These are phyloP conservation scores for Lydus trimaculatus DNA, from an alignment of 2,888 invertebrate species.

Conservation along the genomic window DNA sequence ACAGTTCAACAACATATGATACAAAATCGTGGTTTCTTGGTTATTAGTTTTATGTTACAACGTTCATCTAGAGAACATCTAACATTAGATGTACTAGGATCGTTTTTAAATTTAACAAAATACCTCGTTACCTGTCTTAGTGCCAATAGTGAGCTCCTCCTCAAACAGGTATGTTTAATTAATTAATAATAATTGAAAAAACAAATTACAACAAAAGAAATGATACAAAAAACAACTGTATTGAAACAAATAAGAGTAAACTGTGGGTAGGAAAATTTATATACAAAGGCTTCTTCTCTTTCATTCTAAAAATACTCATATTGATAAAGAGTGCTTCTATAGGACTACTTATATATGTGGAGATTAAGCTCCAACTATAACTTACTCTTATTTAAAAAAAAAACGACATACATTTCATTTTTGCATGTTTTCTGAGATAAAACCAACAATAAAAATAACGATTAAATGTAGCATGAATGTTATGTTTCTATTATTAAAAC, in stretches of 20 bases:
- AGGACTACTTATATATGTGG: no score
- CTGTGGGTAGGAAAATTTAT: no score
- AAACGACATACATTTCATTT: neutral
- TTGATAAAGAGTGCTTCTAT: no score
- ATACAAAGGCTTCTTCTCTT: no score
- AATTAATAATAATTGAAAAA: neutral
- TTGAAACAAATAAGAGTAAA: neutral
- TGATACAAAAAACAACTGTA: neutral
- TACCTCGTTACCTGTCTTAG: conserved; percentile 92
- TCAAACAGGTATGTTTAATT: conserved; percentile 80
- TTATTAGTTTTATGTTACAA: conserved; percentile 96
- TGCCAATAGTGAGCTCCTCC: conserved; percentile 87
- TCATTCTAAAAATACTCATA: no score
- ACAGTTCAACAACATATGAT: conserved; percentile 99
- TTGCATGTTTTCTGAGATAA: neutral
- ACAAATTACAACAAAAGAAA: neutral
- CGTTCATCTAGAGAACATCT: conserved; percentile 92
- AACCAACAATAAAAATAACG: neutral
- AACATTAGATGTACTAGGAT: conserved; percentile 91
- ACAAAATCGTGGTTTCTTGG: conserved; percentile 97
- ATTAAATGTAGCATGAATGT: conserved; percentile 2
- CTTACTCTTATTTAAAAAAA: neutral
- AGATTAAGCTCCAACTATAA: no score
- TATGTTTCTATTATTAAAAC: conserved; percentile 35
- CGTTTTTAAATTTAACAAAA: conserved; percentile 90